Evolutionary conservation across 1,140 invertebrate genomes (phyloP).

Genomic region (Cyphomyrmex costatus): DNA sequence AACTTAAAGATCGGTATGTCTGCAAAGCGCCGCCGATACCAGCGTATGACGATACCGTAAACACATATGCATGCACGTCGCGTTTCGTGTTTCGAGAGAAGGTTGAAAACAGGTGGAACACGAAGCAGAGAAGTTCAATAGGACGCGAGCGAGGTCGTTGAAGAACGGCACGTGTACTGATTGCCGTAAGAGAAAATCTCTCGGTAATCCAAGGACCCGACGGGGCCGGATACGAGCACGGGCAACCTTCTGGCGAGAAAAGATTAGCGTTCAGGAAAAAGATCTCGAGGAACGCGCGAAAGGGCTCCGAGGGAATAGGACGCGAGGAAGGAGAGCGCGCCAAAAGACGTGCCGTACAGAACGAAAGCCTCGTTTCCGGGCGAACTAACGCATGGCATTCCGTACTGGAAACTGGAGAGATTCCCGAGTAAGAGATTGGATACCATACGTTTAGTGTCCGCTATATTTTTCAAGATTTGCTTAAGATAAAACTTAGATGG

Average conservation of each 20-base stretch:
- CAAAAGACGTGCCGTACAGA: slow-evolving; percentile 32
- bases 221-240: slow-evolving; percentile 36
- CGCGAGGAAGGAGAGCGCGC: background rate
- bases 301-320: slow-evolving; percentile 6
- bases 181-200: slow-evolving; percentile 35
- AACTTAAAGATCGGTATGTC: slow-evolving; percentile 47
- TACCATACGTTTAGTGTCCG: too few relatives aligned
- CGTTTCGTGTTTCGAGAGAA: slow-evolving; percentile 25
- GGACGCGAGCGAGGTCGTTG: slow-evolving; percentile 27
- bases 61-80: slow-evolving; percentile 5
- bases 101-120: slow-evolving; percentile 45
- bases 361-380: slow-evolving; percentile 60
- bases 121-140: slow-evolving; percentile 48
- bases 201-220: slow-evolving; percentile 22
- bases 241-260: slow-evolving; percentile 9
- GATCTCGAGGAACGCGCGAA: slow-evolving; percentile 14
- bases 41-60: slow-evolving; percentile 17
- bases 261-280: background rate
- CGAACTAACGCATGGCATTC: slow-evolving; percentile 37
- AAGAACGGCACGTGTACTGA: slow-evolving; percentile 21
- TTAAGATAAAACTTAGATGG: too few relatives aligned
- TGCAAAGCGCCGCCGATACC: slow-evolving; percentile 26
- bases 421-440: too few relatives aligned
- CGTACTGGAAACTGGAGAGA: too few relatives aligned
- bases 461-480: too few relatives aligned